Percentiles rank a stretch among this genome's conserved stretches.
phyloP scores from a whole-genome alignment of 2,888 invertebrate species.

The Lithophane socia region DNA sequence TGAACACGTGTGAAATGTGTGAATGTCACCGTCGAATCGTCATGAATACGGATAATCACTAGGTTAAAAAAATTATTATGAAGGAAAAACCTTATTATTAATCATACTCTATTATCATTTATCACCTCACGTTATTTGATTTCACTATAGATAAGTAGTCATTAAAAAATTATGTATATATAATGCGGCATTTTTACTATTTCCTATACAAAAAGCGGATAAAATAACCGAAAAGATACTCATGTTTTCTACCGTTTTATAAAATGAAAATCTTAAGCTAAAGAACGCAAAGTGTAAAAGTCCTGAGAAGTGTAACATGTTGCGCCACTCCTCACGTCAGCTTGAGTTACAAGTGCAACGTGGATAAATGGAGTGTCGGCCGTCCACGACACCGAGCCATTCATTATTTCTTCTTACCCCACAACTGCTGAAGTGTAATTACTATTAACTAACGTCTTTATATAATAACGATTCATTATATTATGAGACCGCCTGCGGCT shows the following conservation, averaged over 20 bases:
- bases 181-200: slow-evolving; percentile 4
- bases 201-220: neutral
- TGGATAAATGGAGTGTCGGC: slow-evolving; percentile 58
- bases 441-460: slow-evolving; percentile 39
- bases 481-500: slow-evolving; percentile 5
- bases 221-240: neutral
- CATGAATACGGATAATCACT: slow-evolving; percentile 42
- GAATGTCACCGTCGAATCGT: slow-evolving; percentile 21
- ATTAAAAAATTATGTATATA: slow-evolving; percentile 28
- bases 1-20: slow-evolving; percentile 29
- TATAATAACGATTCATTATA: slow-evolving; percentile 38
- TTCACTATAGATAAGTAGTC: slow-evolving; percentile 23
- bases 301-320: slow-evolving; percentile 54
- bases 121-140: slow-evolving; percentile 39
- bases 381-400: slow-evolving; percentile 32
- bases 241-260: neutral
- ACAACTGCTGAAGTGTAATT: slow-evolving; percentile 37
- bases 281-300: slow-evolving; percentile 32
- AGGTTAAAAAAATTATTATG: slow-evolving; percentile 16
- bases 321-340: slow-evolving; percentile 47
- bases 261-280: slow-evolving; percentile 13
- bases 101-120: slow-evolving; percentile 34
- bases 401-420: slow-evolving; percentile 49
- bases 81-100: slow-evolving; percentile 35
- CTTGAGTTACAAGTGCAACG: slow-evolving; percentile 51